Conservation (phyloP, 1,140 invertebrate genomes). For the Magallana gigas region DNA sequence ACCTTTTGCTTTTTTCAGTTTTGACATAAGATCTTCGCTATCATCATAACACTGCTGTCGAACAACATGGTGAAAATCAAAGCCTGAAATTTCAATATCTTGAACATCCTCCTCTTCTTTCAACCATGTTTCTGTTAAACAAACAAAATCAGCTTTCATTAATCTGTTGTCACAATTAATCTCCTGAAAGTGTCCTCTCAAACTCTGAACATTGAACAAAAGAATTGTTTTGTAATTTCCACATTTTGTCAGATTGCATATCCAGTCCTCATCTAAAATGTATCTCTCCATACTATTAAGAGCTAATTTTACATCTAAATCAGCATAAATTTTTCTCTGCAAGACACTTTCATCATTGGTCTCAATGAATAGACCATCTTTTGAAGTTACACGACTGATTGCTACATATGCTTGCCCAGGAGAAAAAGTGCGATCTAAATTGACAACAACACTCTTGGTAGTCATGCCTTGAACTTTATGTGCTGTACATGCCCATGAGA, state of each 20-base stretch:
- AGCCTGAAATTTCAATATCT: not conserved
- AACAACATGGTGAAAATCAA: not conserved
- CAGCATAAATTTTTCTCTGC: constrained; percentile 3
- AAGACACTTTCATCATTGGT: too few relatives aligned
- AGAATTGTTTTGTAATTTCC: not conserved
- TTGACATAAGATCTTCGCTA: not conserved
- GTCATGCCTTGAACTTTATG: constrained; percentile 52
- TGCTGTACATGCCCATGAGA: constrained; percentile 48
- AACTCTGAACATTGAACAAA: not conserved
- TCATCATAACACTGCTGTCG: not conserved
- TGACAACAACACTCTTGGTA: constrained; percentile 27
- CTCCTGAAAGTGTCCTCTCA: constrained; percentile 6
- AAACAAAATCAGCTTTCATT: constrained; percentile 30
- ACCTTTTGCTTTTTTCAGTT: not conserved
- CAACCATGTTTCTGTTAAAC: constrained; percentile 50
- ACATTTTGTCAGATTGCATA: not conserved
- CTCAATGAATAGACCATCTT: too few relatives aligned
- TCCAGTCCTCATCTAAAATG: not conserved
- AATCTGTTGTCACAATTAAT: not conserved
- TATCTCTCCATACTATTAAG: constrained; percentile 14
- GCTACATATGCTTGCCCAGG: constrained; percentile 27
- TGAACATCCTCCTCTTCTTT: not conserved
- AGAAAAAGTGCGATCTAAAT: constrained; percentile 36
- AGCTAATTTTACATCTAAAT: constrained; percentile 27
- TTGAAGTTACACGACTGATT: too few relatives aligned